Base-by-base conservation (phyloP, 2,888 invertebrate species). In the Netelia inedita region DNA sequence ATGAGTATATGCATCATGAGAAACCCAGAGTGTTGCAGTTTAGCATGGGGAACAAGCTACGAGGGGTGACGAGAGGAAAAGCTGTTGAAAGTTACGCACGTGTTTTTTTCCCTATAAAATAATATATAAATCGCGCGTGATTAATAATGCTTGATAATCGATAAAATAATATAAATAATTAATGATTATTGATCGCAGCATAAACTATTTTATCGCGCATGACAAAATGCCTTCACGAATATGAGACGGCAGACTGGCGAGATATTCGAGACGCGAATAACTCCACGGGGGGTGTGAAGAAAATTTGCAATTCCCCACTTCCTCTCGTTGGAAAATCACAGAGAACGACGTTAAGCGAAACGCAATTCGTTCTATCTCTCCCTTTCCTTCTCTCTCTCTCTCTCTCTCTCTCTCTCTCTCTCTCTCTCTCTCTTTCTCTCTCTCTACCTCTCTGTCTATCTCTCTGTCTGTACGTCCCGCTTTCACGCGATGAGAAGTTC, bases 291-390 rank as follows among this genome's bases (percentile, higher is more conserved):
- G 28, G 55, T 46, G 14, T 55, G 59, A 68, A 23, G 73, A 69
- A 75, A 82, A 82, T 75, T 75, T 71, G 75, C 75, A 76, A 82
- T 76, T 71, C 82, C 55, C 71, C 28, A 71, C 61, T 65, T 75
- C 55, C 14, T 63, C 69, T 28, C 68, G 53, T 35, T 35, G 65
- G 82, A 71, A 82, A 82, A 82, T 82, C 82, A 76, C 65, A 72
- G 65, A 21, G 72, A 78, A 72, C 63, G 65, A 66, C 76, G 59
- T 71, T 61, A 82, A 82, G 78, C 66, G 78, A 82, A 82, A 73
- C 82, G 66, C 72, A 72, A 73, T 66, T 46, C 57, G 55, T 21
- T 73, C 72, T 68, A 16, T 28, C 41, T 43, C 57, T 23, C 19
- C n/a, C 55, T n/a, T n/a, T n/a, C n/a, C n/a, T 16, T n/a, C 23